Evolutionary conservation across 2,113 vertebrate species (phyloP), one percentile per base, ranked within the genome.

Genomic region (human): DNA sequence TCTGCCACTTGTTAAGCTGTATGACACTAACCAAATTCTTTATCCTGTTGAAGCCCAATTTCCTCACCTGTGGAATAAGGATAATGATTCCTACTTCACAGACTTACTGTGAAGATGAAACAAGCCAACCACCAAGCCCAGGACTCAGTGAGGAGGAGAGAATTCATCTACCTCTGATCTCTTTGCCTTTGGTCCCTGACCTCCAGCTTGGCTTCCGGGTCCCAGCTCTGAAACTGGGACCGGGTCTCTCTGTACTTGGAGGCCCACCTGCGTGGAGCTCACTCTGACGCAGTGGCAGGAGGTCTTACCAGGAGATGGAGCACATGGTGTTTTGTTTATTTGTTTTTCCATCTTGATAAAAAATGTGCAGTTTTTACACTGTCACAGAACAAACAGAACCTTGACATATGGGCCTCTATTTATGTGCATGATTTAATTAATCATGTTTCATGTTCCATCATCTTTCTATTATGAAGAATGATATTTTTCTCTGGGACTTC

Each of bases 351-450:
- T 48, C 72, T 90, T 78, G 45, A 38, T 92, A 73, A 68, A 89
- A 93, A 89, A 59, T 78, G 57, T 78, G 52, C 66, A 27, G 38
- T 75, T 91, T 93, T 95, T 73, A 89, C 11, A 35, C 66, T 91
- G 91, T 93, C 57, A 88, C 27, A 57, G 94, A 95, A 97, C 96
- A 97, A 93, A 95, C 5, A 94, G 94, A 96, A 83, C 85, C 91
- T 97, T 89, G 96, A 81, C 91, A 82, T 94, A 95, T 50, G 96
- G 79, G 38, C 8, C 91, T 96, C 88, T 97, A 23, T 90, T 96
- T 94, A 66, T 61, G 70, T 72, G 81, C 20, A 73, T 59, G 79
- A 25, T 85, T 66, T 86, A 79, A 73, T 85, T 59, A 93, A 78
- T 50, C 6, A 2, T 52, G 78, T 40, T 85, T 76, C 66, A 27